Conservation (phyloP, 2,797 vertebrate species). For the Buphagus erythrorhynchus region DNA sequence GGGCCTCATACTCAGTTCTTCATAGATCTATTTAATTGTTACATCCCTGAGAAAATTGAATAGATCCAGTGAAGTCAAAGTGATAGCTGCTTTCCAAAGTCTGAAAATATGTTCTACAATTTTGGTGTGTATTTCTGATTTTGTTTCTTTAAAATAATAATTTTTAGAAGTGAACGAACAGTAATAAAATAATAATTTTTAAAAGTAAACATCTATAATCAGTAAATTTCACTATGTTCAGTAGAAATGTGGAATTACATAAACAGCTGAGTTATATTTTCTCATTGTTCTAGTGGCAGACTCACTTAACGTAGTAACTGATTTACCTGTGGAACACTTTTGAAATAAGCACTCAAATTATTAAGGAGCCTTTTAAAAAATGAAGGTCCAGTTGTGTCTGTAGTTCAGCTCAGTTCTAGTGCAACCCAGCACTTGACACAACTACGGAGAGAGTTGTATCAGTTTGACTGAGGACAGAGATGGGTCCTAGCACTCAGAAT, state of each 20-base stretch:
- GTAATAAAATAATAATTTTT: background rate
- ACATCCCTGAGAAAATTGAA: slow-evolving; percentile 65
- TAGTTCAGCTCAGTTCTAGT: background rate
- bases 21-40: slow-evolving; percentile 74
- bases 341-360: slow-evolving; percentile 47
- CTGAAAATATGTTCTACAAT: background rate
- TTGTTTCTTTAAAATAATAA: background rate
- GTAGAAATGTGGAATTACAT: background rate
- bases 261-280: background rate
- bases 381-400: background rate
- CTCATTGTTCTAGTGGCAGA: background rate
- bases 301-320: background rate
- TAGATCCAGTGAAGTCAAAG: slow-evolving; percentile 34
- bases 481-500: background rate
- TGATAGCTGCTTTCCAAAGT: slow-evolving; percentile 8
- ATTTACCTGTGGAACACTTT: slow-evolving; percentile 52
- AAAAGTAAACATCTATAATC: background rate
- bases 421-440: background rate
- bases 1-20: slow-evolving; percentile 64
- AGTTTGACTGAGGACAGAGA: background rate
- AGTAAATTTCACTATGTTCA: background rate
- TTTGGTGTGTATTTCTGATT: background rate
- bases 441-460: background rate
- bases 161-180: background rate
- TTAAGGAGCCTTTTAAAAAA: slow-evolving; percentile 38